A percentile compares a stretch with the other conserved stretches of the same genome.
phyloP scores from a whole-genome alignment of 2,113 vertebrate species.

The Archilochus colubris region DNA sequence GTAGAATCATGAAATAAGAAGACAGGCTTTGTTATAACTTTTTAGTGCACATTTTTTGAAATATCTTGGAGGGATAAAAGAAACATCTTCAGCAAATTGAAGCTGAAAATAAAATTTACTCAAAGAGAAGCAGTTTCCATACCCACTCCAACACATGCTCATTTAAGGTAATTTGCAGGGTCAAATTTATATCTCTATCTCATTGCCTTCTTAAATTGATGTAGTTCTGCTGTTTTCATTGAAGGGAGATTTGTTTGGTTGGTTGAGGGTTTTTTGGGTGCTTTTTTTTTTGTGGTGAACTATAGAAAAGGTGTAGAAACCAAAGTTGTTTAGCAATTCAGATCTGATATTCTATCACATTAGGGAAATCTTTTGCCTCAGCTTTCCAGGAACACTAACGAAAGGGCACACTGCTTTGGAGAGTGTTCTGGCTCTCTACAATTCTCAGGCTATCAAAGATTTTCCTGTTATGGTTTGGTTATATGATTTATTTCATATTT shows the following conservation, averaged over 20 bases:
- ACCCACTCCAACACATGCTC: background rate
- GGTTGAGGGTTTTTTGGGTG: background rate
- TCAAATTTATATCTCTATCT: background rate
- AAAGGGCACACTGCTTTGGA: background rate
- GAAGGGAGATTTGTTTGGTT: background rate
- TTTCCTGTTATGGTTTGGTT: slow-evolving; percentile 57
- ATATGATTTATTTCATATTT: slow-evolving; percentile 49
- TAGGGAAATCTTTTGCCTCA: background rate
- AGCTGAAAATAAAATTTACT: background rate
- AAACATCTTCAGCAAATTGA: background rate
- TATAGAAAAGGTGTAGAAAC: background rate
- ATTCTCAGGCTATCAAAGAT: slow-evolving; percentile 2
- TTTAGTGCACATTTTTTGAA: background rate
- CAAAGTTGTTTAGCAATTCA: background rate
- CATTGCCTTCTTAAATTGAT: background rate
- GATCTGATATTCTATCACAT: background rate
- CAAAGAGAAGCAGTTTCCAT: background rate
- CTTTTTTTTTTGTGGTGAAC: background rate
- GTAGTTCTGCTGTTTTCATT: background rate
- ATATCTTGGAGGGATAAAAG: background rate
- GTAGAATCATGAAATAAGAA: background rate
- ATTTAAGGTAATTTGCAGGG: background rate
- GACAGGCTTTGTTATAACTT: background rate
- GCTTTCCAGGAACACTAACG: slow-evolving; percentile 9
- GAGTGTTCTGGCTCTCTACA: background rate